Percentiles rank a stretch among this genome's conserved stretches.
Evolutionary conservation across 2,113 vertebrate species (phyloP).

Genomic region (Ifrita kowaldi): DNA sequence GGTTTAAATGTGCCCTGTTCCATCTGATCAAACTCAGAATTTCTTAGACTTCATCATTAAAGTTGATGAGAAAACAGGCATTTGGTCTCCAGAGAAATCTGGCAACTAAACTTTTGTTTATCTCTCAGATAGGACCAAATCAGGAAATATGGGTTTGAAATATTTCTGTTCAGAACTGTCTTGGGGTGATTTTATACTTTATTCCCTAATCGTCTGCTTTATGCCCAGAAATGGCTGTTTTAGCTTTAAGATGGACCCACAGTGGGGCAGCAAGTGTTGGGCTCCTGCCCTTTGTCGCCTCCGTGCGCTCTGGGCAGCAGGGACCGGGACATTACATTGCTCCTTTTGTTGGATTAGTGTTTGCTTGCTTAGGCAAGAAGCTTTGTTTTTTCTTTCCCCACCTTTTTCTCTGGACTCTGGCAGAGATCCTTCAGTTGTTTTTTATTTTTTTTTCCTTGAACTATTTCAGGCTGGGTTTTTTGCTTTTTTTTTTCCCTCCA

Average conservation of each 20-base stretch:
- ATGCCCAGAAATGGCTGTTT: neutral
- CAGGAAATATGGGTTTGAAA: neutral
- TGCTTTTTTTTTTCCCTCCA: neutral
- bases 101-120: neutral
- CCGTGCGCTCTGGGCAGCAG: accelerated
- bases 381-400: neutral
- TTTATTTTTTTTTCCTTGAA: neutral
- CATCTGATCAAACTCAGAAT: neutral
- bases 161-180: neutral
- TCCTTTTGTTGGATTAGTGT: neutral
- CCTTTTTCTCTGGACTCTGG: neutral
- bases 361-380: neutral
- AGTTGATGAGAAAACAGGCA: constrained; percentile 30
- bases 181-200: neutral
- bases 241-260: accelerated
- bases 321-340: accelerated
- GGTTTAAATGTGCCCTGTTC: neutral
- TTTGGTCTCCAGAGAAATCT: constrained; percentile 31
- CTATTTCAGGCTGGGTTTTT: neutral
- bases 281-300: neutral
- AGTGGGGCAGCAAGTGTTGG: neutral
- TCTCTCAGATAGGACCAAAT: neutral
- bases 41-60: constrained; percentile 20
- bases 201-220: neutral
- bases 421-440: neutral